A percentile compares a stretch with the other conserved stretches of the same genome.
Conservation (phyloP, 1,140 invertebrate species). For the Rhyacophila brunnea region DNA sequence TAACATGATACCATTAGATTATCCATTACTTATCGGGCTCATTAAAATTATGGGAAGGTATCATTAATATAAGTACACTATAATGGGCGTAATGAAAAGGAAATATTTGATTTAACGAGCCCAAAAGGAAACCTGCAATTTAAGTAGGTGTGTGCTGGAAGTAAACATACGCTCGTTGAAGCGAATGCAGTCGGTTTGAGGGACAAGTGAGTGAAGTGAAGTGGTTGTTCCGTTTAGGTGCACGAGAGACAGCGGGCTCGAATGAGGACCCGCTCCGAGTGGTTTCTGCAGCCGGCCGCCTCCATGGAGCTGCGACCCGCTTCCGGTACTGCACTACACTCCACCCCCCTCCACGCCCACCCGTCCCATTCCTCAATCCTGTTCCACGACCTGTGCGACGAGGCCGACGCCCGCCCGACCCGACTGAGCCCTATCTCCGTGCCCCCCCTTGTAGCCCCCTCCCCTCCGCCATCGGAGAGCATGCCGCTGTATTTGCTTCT, state of each 20-base stretch:
- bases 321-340: conserved; percentile 47
- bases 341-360: conserved; percentile 16
- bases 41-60: no score
- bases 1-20: no score
- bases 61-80: no score
- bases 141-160: no score
- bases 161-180: no score
- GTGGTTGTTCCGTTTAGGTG: conserved; percentile 60
- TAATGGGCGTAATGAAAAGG: no score
- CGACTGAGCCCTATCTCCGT: conserved; percentile 6
- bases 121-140: no score
- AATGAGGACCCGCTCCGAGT: conserved; percentile 91
- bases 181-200: no score
- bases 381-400: not conserved
- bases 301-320: conserved; percentile 55
- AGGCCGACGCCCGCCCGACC: conserved; percentile 36
- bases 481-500: conserved; percentile 52
- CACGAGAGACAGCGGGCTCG: conserved; percentile 90
- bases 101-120: no score
- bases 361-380: conserved; percentile 16
- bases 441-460: conserved; percentile 21
- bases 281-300: conserved; percentile 81
- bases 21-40: no score
- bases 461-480: conserved; percentile 41
- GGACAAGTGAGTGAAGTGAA: no score